Percentiles rank a stretch among this genome's conserved stretches.
Evolutionary conservation across 2,113 vertebrate species (phyloP).

Genomic region (Strigops habroptila): DNA sequence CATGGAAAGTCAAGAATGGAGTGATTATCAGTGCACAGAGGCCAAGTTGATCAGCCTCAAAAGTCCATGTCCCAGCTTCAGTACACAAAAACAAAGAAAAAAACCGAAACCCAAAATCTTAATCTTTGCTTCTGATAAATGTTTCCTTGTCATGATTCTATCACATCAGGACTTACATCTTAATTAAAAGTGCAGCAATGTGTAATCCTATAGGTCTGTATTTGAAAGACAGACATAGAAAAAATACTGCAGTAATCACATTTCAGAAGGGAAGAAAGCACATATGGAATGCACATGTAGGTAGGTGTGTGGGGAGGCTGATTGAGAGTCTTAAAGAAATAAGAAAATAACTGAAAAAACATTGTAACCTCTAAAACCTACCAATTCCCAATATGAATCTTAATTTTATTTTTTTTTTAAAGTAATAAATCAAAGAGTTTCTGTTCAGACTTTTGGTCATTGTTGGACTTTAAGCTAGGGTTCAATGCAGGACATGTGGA

Average conservation of each 20-base stretch:
- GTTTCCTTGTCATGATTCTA: not conserved
- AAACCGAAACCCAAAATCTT: not conserved
- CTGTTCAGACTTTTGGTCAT: not conserved
- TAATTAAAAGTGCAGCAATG: not conserved
- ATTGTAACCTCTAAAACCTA: not conserved
- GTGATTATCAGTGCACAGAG: not conserved
- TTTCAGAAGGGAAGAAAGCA: not conserved
- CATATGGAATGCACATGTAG: conserved; percentile 55
- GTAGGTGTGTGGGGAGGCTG: not conserved
- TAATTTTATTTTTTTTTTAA: not conserved
- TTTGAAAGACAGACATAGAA: not conserved
- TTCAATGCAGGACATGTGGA: not conserved
- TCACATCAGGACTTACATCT: not conserved
- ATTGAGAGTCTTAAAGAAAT: not conserved
- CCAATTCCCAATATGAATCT: not conserved
- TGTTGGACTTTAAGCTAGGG: not conserved
- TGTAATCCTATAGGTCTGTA: not conserved
- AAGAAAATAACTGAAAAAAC: not conserved
- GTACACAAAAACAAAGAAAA: not conserved
- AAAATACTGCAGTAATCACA: not conserved
- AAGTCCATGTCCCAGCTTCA: not conserved
- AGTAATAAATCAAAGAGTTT: not conserved
- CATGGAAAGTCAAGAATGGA: not conserved
- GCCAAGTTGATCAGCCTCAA: not conserved
- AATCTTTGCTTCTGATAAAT: not conserved